Evolutionary conservation across 2,888 invertebrate species (phyloP), one percentile per base, ranked within the genome.

Genomic region (Heliconius ethilla): DNA sequence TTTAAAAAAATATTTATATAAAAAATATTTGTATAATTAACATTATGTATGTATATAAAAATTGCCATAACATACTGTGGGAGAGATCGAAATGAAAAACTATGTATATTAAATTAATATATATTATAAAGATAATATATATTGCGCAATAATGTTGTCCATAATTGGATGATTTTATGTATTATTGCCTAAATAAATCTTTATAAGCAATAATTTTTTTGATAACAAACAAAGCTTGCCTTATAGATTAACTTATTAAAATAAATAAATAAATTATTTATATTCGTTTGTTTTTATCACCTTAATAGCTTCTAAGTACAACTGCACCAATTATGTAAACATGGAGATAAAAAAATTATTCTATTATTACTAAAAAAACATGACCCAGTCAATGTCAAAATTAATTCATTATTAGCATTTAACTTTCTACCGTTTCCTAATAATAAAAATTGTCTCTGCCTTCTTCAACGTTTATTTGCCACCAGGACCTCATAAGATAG

Each of bases 151-250:
- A 51, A 51, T 55, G 1, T 9, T 55, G 55, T 55, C 7, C 55
- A 18, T 22, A 45, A 45, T 15, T 18, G 15, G 18, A 51, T 51
- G 18, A 18, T 51, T 22, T 22, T 51, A 22, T 51, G 7, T 18
- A 51, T 62, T 62, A 25, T 62, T 25, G 25, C 13, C n/a, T 62
- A n/a, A 62, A 25, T 11, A 13, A 11, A 62, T 11, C 27, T 15
- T 13, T 75, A 73, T 77, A 66, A 79, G n/a, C 25, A 66, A 70
- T 77, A 70, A 63, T 75, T 22, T 75, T 29, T 63, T 76, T 40
- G 65, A 75, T 70, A 65, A 62, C 62, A 59, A 74, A 62, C 59
- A 76, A 66, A 73, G 27, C 77, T 80, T 80, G 80, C 80, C 80
- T 78, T 62, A n/a, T 74, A 18, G 69, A 77, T 81, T 76, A 76